Percentiles rank a stretch among this genome's conserved stretches.
These are phyloP conservation scores for Euura saliciscinereae DNA, from an alignment of 1,140 invertebrate species.

Conservation along the genomic window DNA sequence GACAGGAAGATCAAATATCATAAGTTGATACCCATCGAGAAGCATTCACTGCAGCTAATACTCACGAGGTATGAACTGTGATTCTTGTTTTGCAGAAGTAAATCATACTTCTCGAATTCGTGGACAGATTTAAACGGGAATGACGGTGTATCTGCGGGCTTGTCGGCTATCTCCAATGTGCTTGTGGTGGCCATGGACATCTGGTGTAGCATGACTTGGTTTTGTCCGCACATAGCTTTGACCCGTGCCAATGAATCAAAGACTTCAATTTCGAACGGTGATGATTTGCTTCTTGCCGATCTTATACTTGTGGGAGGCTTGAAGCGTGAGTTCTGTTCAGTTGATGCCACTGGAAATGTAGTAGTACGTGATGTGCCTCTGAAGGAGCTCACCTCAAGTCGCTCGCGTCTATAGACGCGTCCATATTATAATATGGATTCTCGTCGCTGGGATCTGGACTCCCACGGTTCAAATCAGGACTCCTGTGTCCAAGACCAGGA, in stretches of 20 bases:
- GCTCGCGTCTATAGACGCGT: too few relatives aligned
- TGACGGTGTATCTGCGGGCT: background rate
- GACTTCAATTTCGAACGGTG: background rate
- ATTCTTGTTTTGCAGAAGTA: background rate
- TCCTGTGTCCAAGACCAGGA: too few relatives aligned
- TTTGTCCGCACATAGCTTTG: background rate
- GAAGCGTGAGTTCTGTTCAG: too few relatives aligned
- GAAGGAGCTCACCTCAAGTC: too few relatives aligned
- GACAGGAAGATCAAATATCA: background rate
- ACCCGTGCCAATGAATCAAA: background rate
- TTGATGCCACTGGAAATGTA: too few relatives aligned
- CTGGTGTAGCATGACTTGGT: background rate
- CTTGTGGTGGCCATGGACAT: background rate
- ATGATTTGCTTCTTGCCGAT: background rate
- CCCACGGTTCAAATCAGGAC: too few relatives aligned
- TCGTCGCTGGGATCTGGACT: too few relatives aligned
- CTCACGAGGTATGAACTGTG: background rate
- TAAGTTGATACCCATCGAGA: background rate
- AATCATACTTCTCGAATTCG: background rate
- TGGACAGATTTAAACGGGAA: background rate
- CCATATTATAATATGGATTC: too few relatives aligned
- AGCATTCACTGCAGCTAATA: background rate
- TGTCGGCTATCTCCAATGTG: background rate
- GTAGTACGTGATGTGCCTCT: too few relatives aligned
- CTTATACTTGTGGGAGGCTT: too few relatives aligned